A percentile compares a stretch with the other conserved stretches of the same genome.
Evolutionary conservation across 2,888 invertebrate species (phyloP).

Genomic region (Achlya flavicornis): DNA sequence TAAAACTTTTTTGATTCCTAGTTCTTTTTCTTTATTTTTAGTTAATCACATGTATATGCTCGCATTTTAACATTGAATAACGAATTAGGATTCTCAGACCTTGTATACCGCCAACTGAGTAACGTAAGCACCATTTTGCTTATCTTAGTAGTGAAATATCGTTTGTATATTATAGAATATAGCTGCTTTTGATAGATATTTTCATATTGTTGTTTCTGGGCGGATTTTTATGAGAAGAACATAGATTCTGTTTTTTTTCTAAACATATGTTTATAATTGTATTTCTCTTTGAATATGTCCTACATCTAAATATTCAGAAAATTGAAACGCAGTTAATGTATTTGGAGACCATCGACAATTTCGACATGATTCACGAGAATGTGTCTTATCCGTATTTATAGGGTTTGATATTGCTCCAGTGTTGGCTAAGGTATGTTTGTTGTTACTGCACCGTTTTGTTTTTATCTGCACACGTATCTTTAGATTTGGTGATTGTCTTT

Average conservation of each 20-base stretch:
- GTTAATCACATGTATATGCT: neutral
- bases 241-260: too few species aligned
- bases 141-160: neutral
- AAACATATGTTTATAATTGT: too few species aligned
- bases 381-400: neutral
- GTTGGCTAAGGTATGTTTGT: constrained; percentile 35
- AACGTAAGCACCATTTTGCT: neutral
- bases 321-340: neutral
- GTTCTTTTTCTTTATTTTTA: too few species aligned
- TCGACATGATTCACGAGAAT: neutral
- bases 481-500: constrained; percentile 26
- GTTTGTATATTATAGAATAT: too few species aligned
- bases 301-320: neutral
- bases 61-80: neutral
- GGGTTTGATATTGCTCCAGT: constrained; percentile 14
- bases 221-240: too few species aligned
- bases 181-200: too few species aligned
- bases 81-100: neutral
- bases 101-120: neutral
- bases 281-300: too few species aligned
- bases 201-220: too few species aligned
- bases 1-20: too few species aligned
- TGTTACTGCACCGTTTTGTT: constrained; percentile 34
- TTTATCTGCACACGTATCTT: constrained; percentile 29
- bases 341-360: neutral